Conservation (phyloP, 1,140 invertebrate species). For the Magallana angulata region DNA sequence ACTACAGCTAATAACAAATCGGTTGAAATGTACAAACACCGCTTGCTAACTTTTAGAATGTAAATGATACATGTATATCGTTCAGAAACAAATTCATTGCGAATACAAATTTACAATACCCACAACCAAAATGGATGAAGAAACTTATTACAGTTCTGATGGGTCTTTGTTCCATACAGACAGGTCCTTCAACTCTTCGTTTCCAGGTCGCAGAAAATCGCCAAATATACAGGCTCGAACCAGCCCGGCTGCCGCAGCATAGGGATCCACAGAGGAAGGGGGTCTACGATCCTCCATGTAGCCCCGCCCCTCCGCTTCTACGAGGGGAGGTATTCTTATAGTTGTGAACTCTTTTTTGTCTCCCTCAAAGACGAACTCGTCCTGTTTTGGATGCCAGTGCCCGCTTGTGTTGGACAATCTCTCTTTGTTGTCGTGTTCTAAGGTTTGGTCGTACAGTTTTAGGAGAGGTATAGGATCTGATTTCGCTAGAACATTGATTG, state of each 20-base stretch:
- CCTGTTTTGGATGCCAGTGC: slow-evolving; percentile 74
- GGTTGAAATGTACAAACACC: no score
- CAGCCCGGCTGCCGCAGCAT: slow-evolving; percentile 80
- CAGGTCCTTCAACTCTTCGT: not conserved
- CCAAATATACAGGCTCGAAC: slow-evolving; percentile 59
- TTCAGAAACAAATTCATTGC: no score
- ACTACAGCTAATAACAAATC: no score
- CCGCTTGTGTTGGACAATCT: slow-evolving; percentile 70
- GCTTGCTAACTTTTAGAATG: no score
- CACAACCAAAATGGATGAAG: no score
- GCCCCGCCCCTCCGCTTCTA: slow-evolving; percentile 91
- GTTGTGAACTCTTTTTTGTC: slow-evolving; percentile 80
- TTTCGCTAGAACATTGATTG: slow-evolving; percentile 88
- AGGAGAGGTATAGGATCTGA: slow-evolving; percentile 91
- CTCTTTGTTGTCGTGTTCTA: slow-evolving; percentile 77
- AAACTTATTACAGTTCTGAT: not conserved
- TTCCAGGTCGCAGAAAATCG: not conserved
- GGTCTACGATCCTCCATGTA: slow-evolving; percentile 96
- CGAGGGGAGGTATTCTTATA: slow-evolving; percentile 82
- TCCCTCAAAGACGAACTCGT: slow-evolving; percentile 77
- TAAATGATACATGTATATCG: no score
- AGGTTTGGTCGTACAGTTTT: slow-evolving; percentile 87
- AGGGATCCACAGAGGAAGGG: slow-evolving; percentile 95
- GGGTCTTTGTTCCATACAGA: not conserved
- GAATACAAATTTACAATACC: no score